These are phyloP conservation scores for Geophilus truncorum DNA, from an alignment of 2,888 invertebrate species.

Conservation along the genomic window DNA sequence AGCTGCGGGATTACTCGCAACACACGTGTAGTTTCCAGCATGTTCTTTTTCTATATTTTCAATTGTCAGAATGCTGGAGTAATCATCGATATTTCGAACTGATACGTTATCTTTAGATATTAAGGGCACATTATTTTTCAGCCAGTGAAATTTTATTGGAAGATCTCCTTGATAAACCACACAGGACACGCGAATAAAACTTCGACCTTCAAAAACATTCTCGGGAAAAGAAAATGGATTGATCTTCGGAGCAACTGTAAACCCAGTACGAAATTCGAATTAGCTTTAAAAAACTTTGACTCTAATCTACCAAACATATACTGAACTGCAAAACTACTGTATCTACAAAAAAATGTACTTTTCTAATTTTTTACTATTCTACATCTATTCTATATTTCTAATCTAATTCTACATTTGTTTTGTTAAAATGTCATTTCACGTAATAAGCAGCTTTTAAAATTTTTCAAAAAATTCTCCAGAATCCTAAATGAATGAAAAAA, in stretches of 20 bases:
- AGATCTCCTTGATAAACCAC: slow-evolving; percentile 43
- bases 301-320: neutral
- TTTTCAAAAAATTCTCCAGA: neutral
- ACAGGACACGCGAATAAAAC: slow-evolving; percentile 53
- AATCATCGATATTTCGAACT: neutral
- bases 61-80: slow-evolving; percentile 15
- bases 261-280: slow-evolving; percentile 7
- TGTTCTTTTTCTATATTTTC: slow-evolving; percentile 5
- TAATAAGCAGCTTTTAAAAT: neutral
- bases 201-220: slow-evolving; percentile 53
- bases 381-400: neutral
- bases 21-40: neutral
- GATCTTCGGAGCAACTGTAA: slow-evolving; percentile 53
- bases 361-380: neutral
- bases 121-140: slow-evolving; percentile 49
- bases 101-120: neutral
- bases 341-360: neutral
- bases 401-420: neutral
- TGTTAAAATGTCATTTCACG: neutral
- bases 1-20: slow-evolving; percentile 2
- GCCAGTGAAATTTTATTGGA: slow-evolving; percentile 44
- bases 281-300: neutral
- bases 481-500: neutral
- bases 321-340: neutral
- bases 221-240: slow-evolving; percentile 55